A percentile compares a stretch with the other conserved stretches of the same genome.
phyloP scores from a whole-genome alignment of 2,888 invertebrate species.

The Ganaspis brasiliensis region DNA sequence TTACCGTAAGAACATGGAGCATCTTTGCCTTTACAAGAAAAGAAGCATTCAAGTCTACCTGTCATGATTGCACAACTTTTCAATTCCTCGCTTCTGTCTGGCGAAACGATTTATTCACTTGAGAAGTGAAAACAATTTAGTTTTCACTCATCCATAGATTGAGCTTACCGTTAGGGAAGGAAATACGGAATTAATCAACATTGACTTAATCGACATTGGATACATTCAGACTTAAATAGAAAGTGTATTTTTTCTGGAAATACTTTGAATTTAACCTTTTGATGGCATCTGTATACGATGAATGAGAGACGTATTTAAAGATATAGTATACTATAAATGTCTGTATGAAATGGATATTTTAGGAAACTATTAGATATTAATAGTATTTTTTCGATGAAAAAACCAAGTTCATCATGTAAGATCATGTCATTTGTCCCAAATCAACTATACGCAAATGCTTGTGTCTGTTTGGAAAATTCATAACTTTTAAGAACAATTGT shows the following conservation, averaged over 20 bases:
- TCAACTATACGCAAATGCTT: too few species aligned
- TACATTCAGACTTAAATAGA: background rate
- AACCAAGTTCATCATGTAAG: too few species aligned
- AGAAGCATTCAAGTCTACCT: background rate
- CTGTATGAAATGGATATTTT: too few species aligned
- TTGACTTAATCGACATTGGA: slow-evolving; percentile 2
- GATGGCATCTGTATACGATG: background rate
- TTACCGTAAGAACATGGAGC: background rate
- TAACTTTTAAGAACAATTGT: too few species aligned
- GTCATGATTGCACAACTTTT: slow-evolving; percentile 25
- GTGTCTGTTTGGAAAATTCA: too few species aligned
- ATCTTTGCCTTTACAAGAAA: background rate
- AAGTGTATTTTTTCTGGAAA: background rate
- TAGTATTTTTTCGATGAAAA: too few species aligned
- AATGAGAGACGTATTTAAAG: too few species aligned
- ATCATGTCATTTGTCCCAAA: too few species aligned
- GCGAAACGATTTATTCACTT: slow-evolving; percentile 27
- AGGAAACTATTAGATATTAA: too few species aligned
- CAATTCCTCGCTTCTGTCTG: slow-evolving; percentile 8
- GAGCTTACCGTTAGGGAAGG: slow-evolving; percentile 11
- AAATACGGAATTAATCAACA: background rate
- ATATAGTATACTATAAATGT: too few species aligned
- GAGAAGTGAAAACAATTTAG: slow-evolving; percentile 23
- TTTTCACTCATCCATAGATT: slow-evolving; percentile 30
- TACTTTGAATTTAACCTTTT: background rate